A percentile compares a stretch with the other conserved stretches of the same genome.
Evolutionary conservation across 2,888 invertebrate genomes (phyloP).

Genomic region (Dioctria linearis): DNA sequence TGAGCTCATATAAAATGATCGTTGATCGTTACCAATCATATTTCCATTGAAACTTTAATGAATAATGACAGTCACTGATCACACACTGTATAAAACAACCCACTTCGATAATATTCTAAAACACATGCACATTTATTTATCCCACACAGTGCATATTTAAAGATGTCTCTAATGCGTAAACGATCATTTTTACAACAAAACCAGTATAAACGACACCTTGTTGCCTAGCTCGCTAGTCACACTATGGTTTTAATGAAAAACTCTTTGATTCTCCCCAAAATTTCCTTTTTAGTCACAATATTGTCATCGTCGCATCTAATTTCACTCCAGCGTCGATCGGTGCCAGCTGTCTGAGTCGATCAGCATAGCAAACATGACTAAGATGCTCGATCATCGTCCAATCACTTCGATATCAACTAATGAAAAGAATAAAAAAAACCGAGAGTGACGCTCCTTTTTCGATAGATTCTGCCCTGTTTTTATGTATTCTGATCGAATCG

Average conservation of each 20-base stretch:
- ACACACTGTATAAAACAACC: too few relatives aligned
- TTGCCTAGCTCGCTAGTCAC: not conserved
- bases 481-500: not conserved
- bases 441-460: not conserved
- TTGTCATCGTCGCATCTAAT: not conserved
- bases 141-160: too few relatives aligned
- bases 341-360: constrained; percentile 1
- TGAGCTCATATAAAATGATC: too few relatives aligned
- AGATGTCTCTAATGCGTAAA: too few relatives aligned
- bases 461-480: not conserved
- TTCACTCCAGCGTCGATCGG: not conserved
- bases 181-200: too few relatives aligned
- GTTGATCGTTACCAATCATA: too few relatives aligned
- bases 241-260: not conserved
- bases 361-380: not conserved
- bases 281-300: constrained; percentile 9
- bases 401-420: constrained; percentile 12
- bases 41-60: too few relatives aligned
- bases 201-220: not conserved
- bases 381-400: not conserved
- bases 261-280: constrained; percentile 27
- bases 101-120: too few relatives aligned
- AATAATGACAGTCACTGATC: too few relatives aligned
- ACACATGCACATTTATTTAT: too few relatives aligned
- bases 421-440: not conserved